These are phyloP conservation scores for Melanotaenia duboulayi DNA, from an alignment of 2,113 vertebrate species.

Conservation along the genomic window DNA sequence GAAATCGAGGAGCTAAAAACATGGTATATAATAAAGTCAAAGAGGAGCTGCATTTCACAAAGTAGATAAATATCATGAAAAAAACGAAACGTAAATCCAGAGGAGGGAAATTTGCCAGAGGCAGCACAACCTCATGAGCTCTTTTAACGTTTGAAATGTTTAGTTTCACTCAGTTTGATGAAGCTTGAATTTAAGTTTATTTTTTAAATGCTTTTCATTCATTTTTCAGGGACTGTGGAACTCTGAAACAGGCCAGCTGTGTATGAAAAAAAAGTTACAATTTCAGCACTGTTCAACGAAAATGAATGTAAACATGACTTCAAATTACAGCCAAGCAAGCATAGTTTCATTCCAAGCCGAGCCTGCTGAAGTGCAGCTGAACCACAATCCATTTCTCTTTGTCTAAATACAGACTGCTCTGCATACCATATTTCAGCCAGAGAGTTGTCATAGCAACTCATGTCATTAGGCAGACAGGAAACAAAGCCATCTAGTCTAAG, in stretches of 20 bases:
- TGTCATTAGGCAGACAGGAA: constrained; percentile 3
- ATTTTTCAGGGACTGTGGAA: too few species aligned
- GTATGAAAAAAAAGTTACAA: neutral
- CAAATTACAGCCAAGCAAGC: constrained; percentile 4
- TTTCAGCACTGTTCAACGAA: neutral
- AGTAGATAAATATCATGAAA: too few species aligned
- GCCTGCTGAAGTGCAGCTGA: neutral
- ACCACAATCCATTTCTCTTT: constrained; percentile 2
- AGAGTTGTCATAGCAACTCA: constrained; percentile 24
- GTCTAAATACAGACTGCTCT: constrained; percentile 7
- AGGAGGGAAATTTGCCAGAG: too few species aligned
- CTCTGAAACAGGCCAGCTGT: neutral
- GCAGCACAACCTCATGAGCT: too few species aligned
- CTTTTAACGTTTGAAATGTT: too few species aligned
- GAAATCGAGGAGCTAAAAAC: too few species aligned
- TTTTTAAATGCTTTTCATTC: too few species aligned
- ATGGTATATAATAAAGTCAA: too few species aligned
- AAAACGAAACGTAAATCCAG: too few species aligned
- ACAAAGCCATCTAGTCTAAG: constrained; percentile 7
- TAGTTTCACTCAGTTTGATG: too few species aligned
- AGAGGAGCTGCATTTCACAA: too few species aligned
- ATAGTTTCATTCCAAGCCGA: neutral
- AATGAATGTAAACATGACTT: neutral
- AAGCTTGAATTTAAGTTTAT: too few species aligned
- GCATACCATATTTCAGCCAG: neutral